These are phyloP conservation scores for Formica exsecta DNA, from an alignment of 1,140 invertebrate species.

Conservation along the genomic window DNA sequence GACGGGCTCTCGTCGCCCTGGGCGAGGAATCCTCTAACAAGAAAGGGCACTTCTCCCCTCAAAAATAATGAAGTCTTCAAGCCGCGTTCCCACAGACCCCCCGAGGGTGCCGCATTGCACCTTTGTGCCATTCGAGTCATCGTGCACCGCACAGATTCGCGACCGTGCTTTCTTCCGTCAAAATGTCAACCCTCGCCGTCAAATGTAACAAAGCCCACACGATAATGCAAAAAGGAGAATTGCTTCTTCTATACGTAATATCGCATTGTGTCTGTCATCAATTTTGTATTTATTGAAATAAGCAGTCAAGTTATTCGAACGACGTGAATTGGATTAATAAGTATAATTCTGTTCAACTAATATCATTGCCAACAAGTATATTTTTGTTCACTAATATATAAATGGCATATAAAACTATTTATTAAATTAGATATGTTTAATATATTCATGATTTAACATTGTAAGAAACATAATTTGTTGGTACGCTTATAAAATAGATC, in stretches of 20 bases:
- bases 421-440: neutral
- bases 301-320: neutral
- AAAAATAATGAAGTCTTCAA: slow-evolving; percentile 81
- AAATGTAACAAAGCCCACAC: slow-evolving; percentile 17
- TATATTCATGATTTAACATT: neutral
- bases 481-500: neutral
- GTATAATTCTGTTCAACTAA: neutral
- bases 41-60: slow-evolving; percentile 78
- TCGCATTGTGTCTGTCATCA: neutral
- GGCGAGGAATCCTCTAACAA: slow-evolving; percentile 80
- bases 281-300: neutral
- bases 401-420: neutral
- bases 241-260: neutral
- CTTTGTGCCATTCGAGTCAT: slow-evolving; percentile 66
- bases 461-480: neutral
- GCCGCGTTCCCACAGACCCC: slow-evolving; percentile 72
- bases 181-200: slow-evolving; percentile 37
- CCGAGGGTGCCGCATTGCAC: slow-evolving; percentile 65
- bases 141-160: slow-evolving; percentile 37
- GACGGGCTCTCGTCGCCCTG: slow-evolving; percentile 76
- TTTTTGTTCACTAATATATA: neutral
- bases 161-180: slow-evolving; percentile 43
- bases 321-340: neutral
- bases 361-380: neutral
- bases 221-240: slow-evolving; percentile 8